Base-by-base conservation (phyloP, 2,888 invertebrate genomes). In the Leistus spinibarbis region DNA sequence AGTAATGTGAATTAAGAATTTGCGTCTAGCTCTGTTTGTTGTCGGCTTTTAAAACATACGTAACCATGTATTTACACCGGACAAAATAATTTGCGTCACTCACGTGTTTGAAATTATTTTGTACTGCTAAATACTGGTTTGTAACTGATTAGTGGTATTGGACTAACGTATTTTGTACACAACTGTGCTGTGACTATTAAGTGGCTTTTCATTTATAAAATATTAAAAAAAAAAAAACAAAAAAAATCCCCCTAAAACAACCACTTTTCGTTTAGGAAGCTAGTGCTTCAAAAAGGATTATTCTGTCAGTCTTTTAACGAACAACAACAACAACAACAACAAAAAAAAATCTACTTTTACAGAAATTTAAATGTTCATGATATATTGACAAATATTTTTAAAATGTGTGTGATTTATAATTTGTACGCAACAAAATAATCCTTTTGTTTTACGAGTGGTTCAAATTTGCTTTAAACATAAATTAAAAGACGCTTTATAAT, bases 111-210 rank as follows among this genome's bases (percentile, higher is more conserved):
- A 16, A 66, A 40, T 66, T 13, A n/a, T 40, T 40, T 60, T 40
- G n/a, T 56, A 57, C 65, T 66, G 54, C 66, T 66, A 27, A 19
- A 62, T 62, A 67, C 17, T 67, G 54, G 57, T 67, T 57, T 67
- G 67, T 66, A 67, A 67, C 73, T 73, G 67, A 62, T 73, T 73
- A 69, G 64, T 75, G 69, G 75, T 69, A 69, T 69, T 75, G 68
- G 80, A 83, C 81, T 82, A 84, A 83, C 84, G 83, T 83, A 83
- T 84, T 84, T 84, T 86, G 86, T 86, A 86, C 86, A 86, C 86
- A 86, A 87, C 87, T 87, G 87, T 87, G 87, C 87, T 87, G 87
- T 87, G 87, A 88, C 86, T 86, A 85, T 86, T 86, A 86, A 87
- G 87, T 87, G 87, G 87, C 87, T 88, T 88, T 87, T 86, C 86